Evolutionary conservation across 2,797 vertebrate species (phyloP).

Genomic region (Rousettus madagascariensis): DNA sequence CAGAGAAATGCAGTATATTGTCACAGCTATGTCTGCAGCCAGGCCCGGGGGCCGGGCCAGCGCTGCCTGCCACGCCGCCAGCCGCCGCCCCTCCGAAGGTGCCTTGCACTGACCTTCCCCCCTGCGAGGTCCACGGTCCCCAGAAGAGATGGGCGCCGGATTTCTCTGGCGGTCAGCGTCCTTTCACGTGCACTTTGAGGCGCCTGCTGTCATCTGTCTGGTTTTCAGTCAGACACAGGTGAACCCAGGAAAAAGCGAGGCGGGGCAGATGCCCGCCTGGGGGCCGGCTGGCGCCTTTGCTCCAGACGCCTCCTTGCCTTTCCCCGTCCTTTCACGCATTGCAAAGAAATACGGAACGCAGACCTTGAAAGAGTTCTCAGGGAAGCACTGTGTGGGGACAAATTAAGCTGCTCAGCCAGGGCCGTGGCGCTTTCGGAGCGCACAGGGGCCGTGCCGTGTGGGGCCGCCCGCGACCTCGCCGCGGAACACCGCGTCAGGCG

Average conservation of each 20-base stretch:
- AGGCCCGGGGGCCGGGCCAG: neutral
- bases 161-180: neutral
- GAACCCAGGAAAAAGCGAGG: neutral
- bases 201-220: neutral
- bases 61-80: neutral
- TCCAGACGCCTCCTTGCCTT: neutral
- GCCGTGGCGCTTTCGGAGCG: neutral
- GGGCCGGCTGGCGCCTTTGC: neutral
- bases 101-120: neutral
- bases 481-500: neutral
- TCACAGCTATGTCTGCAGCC: fast-evolving
- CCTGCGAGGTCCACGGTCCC: neutral
- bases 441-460: neutral
- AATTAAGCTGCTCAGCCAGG: neutral
- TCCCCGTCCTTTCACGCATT: neutral
- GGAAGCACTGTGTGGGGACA: neutral
- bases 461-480: neutral
- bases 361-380: neutral
- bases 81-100: neutral
- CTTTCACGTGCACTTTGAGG: neutral
- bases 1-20: neutral
- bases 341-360: neutral
- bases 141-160: neutral
- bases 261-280: fast-evolving
- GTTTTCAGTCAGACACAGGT: neutral